These are phyloP conservation scores for Nipponacmea schrenckii DNA, from an alignment of 2,888 invertebrate species.

Conservation along the genomic window DNA sequence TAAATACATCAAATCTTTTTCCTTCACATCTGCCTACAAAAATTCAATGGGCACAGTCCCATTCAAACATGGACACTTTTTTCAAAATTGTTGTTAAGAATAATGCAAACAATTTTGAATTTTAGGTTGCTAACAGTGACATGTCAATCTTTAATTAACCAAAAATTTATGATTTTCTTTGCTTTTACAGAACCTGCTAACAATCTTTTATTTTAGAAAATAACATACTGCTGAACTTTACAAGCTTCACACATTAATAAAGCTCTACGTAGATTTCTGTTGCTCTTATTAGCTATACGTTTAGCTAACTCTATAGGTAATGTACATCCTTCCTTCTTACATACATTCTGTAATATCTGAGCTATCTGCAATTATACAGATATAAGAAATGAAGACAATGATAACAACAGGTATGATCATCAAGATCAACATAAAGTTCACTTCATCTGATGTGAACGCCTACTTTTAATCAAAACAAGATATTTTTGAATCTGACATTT, in stretches of 20 bases:
- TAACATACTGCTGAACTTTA: conserved; percentile 81
- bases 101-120: too few species aligned
- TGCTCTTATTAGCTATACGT: conserved; percentile 81
- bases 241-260: conserved; percentile 93
- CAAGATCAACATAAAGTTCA: background rate
- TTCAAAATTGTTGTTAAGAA: too few species aligned
- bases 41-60: too few species aligned
- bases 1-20: too few species aligned
- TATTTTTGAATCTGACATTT: too few species aligned
- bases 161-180: too few species aligned
- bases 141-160: too few species aligned
- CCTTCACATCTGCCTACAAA: too few species aligned
- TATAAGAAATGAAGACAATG: background rate
- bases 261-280: conserved; percentile 90
- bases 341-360: conserved; percentile 60
- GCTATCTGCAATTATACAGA: conserved; percentile 50
- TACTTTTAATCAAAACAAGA: background rate
- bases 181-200: too few species aligned
- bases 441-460: background rate
- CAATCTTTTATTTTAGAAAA: background rate
- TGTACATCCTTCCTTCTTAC: conserved; percentile 77
- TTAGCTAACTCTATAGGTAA: conserved; percentile 82
- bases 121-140: too few species aligned
- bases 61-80: too few species aligned
- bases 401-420: background rate